Percentiles rank a stretch among this genome's conserved stretches.
Conservation (phyloP, 30 jellyfish, hydroid and myxozoan genomes). For the Clytia hemisphaerica region DNA sequence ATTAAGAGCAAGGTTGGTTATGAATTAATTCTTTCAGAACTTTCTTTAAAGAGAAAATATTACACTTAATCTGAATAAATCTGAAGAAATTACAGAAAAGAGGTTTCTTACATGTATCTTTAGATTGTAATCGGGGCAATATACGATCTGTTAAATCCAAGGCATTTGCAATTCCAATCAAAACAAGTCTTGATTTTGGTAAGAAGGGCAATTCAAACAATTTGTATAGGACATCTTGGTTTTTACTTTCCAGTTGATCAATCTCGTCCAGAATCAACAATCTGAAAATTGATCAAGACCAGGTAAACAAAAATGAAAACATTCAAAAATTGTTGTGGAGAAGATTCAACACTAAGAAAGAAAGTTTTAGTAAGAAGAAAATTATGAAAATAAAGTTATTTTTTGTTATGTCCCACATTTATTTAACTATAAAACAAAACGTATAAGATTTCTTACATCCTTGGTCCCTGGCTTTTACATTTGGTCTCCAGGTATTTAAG, state of each 20-base stretch:
- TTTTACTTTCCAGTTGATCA: constrained; percentile 84
- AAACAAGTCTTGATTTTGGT: constrained; percentile 52
- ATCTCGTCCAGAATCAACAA: constrained; percentile 82
- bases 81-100: neutral
- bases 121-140: constrained; percentile 76
- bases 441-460: too few species aligned
- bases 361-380: neutral
- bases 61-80: too few species aligned
- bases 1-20: too few species aligned
- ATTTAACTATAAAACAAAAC: too few species aligned
- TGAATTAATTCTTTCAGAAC: too few species aligned
- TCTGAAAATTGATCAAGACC: constrained; percentile 25
- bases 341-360: neutral
- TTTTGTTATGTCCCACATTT: too few species aligned
- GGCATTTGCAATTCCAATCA: constrained; percentile 92
- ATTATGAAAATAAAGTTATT: neutral
- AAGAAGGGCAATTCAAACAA: constrained; percentile 76
- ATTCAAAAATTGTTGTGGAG: neutral
- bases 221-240: constrained; percentile 74
- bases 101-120: constrained; percentile 34
- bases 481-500: constrained; percentile 43
- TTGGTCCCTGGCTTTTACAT: constrained; percentile 36
- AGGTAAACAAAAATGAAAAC: too few species aligned
- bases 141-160: constrained; percentile 80
- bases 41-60: too few species aligned